Evolutionary conservation across 2,888 invertebrate species (phyloP), one percentile per base, ranked within the genome.

Genomic region (Archips xylosteana): DNA sequence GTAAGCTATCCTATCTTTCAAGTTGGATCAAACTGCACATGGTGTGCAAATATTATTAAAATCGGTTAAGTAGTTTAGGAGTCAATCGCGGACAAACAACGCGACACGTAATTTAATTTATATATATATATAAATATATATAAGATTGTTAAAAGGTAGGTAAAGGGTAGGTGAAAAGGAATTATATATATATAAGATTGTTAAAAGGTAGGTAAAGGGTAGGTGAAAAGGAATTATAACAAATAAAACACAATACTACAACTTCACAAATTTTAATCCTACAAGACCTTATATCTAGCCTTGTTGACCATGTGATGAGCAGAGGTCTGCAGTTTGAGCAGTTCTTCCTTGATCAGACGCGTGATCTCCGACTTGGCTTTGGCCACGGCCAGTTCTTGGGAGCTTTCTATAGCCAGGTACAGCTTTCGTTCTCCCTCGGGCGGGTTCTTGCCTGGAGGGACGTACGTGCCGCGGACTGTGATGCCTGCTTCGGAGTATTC

Each of bases 401-500:
- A 99, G 82, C 99, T 99, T 89, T 99, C 99, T 81, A 99, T 99
- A n/a, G 99, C 99, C 78, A 99, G 95, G 91, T 99, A 99, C 0
- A 99, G 95, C 87, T 99, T 99, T 32, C 99, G 95, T 83, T 99
- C 99, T 39, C 98, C 98, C 79, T 98, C 98, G 0, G 98, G 98
- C 0, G 98, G 97, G 13, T 95, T 95, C 88, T 99, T 98, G 75
- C 99, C 99, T 1, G 97, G 96, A 0, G 97, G 97, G 10, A 98
- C 98, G 85, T 98, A 98, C 0, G 99, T 99, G n/a, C 99, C 99
- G 60, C 99, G 96, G 0, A 99, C 99, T 0, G 99, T 99, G 76
- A 99, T 97, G 51, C 99, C 99, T 0, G 99, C 99, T 89, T 99
- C 99, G 0, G 99, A 99, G 90, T 99, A 99, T 90, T 99, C 99